Evolutionary conservation across 2,113 vertebrate species (phyloP).

Genomic region (Phalacrocorax pelagicus): DNA sequence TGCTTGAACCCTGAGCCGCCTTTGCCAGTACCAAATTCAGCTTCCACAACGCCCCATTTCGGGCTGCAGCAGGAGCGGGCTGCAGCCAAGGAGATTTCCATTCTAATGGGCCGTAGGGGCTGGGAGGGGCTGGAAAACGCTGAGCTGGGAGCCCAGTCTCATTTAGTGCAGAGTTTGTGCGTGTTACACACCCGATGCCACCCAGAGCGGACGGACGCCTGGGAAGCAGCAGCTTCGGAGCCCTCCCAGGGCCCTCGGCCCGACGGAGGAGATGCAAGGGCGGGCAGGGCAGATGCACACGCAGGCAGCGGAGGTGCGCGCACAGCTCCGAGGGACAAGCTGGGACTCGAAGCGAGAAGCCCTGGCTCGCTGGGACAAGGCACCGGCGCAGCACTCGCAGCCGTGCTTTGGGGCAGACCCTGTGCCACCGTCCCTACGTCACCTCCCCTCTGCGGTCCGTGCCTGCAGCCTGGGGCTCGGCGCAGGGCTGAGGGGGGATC

Average conservation of each 20-base stretch:
- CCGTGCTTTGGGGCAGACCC: not conserved
- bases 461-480: accelerated
- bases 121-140: not conserved
- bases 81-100: not conserved
- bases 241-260: not conserved
- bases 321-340: not conserved
- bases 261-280: not conserved
- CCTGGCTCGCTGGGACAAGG: not conserved
- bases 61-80: not conserved
- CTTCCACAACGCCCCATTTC: accelerated
- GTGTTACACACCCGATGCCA: not conserved
- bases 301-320: too few relatives aligned
- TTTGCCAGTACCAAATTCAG: not conserved
- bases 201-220: accelerated
- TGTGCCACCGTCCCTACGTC: accelerated
- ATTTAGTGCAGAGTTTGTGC: accelerated
- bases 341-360: not conserved
- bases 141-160: accelerated
- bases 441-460: too few relatives aligned
- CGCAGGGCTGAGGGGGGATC: not conserved
- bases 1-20: not conserved
- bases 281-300: not conserved
- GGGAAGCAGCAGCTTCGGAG: not conserved
- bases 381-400: not conserved
- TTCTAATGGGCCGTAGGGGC: not conserved